phyloP scores from a whole-genome alignment of 2,113 vertebrate species.

The Tragelaphus scriptus region DNA sequence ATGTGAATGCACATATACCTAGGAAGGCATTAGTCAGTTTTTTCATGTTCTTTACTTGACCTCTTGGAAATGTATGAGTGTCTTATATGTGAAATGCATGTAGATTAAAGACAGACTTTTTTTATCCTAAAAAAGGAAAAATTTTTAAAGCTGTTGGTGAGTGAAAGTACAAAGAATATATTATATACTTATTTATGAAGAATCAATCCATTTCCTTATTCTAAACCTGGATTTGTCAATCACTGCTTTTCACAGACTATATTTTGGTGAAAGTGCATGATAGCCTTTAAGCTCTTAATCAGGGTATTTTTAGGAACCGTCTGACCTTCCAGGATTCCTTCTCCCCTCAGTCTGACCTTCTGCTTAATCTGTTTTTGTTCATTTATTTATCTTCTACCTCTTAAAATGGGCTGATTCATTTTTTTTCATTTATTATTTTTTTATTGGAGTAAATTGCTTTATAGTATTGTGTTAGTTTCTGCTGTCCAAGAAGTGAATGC shows the following conservation, averaged over 20 bases:
- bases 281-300: neutral
- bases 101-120: neutral
- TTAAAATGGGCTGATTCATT: neutral
- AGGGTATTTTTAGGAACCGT: neutral
- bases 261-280: neutral
- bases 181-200: neutral
- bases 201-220: neutral
- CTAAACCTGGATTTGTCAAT: neutral
- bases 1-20: neutral
- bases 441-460: neutral
- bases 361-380: neutral
- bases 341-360: neutral
- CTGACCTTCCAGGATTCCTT: neutral
- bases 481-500: neutral
- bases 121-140: neutral
- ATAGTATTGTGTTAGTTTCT: neutral
- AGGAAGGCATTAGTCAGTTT: neutral
- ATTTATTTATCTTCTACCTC: neutral
- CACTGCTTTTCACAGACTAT: neutral
- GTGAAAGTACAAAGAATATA: neutral
- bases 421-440: neutral
- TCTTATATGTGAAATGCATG: neutral
- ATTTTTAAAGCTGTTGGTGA: neutral
- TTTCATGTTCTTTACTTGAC: neutral
- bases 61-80: neutral